These are phyloP conservation scores for Pollachius pollachius DNA, from an alignment of 2,113 vertebrate species.

Conservation along the genomic window DNA sequence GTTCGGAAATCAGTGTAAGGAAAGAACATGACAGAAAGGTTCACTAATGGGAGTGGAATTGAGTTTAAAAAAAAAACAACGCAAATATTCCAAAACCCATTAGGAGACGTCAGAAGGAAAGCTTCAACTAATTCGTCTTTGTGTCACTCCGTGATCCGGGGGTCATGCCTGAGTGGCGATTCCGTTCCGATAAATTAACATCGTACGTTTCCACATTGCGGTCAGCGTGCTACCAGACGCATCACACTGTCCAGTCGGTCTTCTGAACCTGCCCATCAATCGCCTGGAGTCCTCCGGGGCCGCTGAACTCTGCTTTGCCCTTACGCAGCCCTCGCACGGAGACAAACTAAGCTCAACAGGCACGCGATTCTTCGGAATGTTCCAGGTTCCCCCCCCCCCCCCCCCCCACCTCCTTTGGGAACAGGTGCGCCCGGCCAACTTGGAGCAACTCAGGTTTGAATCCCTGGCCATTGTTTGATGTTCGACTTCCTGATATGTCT, in stretches of 20 bases:
- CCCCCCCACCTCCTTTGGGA: constrained; percentile 8
- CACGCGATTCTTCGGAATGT: constrained; percentile 29
- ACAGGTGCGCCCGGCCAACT: constrained; percentile 37
- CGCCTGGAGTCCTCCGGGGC: neutral
- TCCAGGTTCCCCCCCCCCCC: constrained; percentile 6
- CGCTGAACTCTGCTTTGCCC: constrained; percentile 19
- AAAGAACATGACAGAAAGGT: no score
- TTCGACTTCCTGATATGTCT: constrained; percentile 66
- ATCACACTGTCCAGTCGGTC: neutral
- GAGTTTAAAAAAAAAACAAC: no score
- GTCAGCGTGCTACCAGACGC: neutral
- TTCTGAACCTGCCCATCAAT: neutral
- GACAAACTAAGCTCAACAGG: constrained; percentile 4
- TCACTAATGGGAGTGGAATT: no score
- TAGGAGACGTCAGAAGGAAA: neutral
- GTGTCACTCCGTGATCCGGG: neutral
- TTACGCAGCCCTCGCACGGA: constrained; percentile 21
- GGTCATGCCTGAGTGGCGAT: constrained; percentile 40
- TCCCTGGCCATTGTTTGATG: constrained; percentile 65
- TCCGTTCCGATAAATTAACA: neutral
- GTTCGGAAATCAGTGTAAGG: no score
- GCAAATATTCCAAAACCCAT: neutral
- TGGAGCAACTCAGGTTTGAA: constrained; percentile 51
- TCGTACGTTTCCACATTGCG: neutral
- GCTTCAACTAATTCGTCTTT: neutral